phyloP scores from a whole-genome alignment of 2,113 vertebrate species.

The Gracilinanus agilis region DNA sequence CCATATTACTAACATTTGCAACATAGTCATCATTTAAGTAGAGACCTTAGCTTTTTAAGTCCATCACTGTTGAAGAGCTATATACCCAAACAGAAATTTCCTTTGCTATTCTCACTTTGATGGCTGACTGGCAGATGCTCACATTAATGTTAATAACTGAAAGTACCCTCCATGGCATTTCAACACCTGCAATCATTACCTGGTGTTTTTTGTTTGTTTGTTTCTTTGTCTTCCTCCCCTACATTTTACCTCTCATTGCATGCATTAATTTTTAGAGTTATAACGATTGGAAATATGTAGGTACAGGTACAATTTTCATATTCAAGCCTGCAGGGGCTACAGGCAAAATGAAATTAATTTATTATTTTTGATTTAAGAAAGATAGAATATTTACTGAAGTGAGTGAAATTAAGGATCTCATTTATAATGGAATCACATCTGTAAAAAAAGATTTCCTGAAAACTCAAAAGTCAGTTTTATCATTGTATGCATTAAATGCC shows the following conservation, averaged over 20 bases:
- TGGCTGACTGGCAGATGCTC: slow-evolving; percentile 26
- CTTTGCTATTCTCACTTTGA: slow-evolving; percentile 25
- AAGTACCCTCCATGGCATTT: slow-evolving; percentile 1
- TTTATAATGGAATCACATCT: slow-evolving; percentile 65
- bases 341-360: slow-evolving; percentile 53
- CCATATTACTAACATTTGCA: no score
- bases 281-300: background rate
- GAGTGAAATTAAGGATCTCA: slow-evolving; percentile 58
- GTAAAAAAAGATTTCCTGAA: slow-evolving; percentile 50
- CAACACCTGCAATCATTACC: background rate
- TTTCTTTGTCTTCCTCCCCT: background rate
- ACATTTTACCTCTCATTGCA: slow-evolving; percentile 21
- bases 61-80: background rate
- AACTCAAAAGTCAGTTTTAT: slow-evolving; percentile 49
- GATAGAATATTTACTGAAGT: slow-evolving; percentile 54
- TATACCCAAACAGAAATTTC: background rate
- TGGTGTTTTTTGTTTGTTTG: slow-evolving; percentile 35
- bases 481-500: slow-evolving; percentile 57
- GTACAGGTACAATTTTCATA: slow-evolving; percentile 33
- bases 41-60: background rate
- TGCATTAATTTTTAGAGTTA: slow-evolving; percentile 31
- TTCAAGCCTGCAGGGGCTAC: background rate
- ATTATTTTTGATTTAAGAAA: slow-evolving; percentile 64
- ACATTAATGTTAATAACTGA: background rate
- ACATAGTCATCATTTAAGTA: no score